Conservation (phyloP, 2,888 invertebrate genomes). For the Dynastes grantii region DNA sequence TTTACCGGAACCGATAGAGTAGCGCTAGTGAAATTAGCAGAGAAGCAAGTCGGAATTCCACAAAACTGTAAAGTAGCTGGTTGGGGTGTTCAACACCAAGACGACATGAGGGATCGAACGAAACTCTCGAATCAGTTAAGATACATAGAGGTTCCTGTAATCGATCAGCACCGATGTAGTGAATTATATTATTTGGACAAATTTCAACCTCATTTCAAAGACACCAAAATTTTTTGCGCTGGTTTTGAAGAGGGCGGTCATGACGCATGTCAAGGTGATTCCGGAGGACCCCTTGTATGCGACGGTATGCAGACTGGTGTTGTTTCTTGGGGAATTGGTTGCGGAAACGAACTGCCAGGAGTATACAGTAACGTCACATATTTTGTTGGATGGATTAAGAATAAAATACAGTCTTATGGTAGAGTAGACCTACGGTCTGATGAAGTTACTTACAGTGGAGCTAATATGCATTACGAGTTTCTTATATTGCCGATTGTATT, state of each 20-base stretch:
- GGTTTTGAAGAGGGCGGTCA: conserved; percentile 38
- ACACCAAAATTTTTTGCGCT: conserved; percentile 36
- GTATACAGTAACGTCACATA: conserved; percentile 22
- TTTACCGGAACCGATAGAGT: background rate
- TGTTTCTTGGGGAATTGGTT: conserved; percentile 48
- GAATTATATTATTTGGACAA: conserved; percentile 14
- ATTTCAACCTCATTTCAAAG: conserved; percentile 5
- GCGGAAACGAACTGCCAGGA: conserved; percentile 40
- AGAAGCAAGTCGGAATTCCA: background rate
- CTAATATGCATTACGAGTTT: background rate
- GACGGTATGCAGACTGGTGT: conserved; percentile 39
- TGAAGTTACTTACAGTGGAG: background rate
- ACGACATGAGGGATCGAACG: conserved; percentile 11
- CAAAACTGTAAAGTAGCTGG: conserved; percentile 4
- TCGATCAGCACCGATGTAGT: conserved; percentile 12
- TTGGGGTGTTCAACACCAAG: conserved; percentile 19
- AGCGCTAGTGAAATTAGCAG: background rate
- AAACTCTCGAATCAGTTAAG: conserved; percentile 19
- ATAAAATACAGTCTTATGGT: background rate
- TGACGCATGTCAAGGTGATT: conserved; percentile 49
- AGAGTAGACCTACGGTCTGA: background rate
- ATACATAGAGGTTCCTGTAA: conserved; percentile 11
- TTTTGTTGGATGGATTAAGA: background rate
- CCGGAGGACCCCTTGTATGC: conserved; percentile 46
- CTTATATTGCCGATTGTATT: background rate